phyloP scores from a whole-genome alignment of 1,140 invertebrate genomes.

The Mycetomoellerius zeteki region DNA sequence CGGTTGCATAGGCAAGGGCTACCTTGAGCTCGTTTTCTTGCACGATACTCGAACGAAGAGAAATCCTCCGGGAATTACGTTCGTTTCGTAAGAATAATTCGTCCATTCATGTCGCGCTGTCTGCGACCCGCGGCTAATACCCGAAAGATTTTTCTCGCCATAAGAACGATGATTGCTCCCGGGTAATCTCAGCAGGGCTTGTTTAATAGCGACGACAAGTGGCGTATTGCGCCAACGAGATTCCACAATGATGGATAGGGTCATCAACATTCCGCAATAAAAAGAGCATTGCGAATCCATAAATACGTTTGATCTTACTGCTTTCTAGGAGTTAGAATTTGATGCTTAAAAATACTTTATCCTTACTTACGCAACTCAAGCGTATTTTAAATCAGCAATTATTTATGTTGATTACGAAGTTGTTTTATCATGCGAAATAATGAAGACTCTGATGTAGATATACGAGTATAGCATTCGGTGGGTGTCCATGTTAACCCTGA shows the following conservation, averaged over 20 bases:
- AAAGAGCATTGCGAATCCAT: constrained; percentile 11
- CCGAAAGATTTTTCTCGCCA: constrained; percentile 15
- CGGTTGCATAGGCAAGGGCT: constrained; percentile 57
- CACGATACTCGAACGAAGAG: constrained; percentile 27
- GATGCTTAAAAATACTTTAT: not conserved
- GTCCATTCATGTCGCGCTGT: constrained; percentile 52
- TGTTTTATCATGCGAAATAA: not conserved
- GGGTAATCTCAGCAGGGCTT: not conserved
- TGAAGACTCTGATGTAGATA: not conserved
- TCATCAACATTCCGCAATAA: constrained; percentile 4
- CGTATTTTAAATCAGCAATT: not conserved
- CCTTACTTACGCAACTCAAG: not conserved
- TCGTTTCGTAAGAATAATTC: constrained; percentile 63
- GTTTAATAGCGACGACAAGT: constrained; percentile 23
- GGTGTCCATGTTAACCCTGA: constrained; percentile 47
- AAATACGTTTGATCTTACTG: constrained; percentile 8
- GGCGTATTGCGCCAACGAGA: constrained; percentile 39
- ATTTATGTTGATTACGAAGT: not conserved
- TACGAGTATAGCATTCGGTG: constrained; percentile 8
- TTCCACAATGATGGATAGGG: constrained; percentile 36
- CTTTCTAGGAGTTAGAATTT: not conserved
- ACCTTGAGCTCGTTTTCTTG: constrained; percentile 67
- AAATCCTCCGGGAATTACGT: constrained; percentile 60
- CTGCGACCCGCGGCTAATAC: not conserved
- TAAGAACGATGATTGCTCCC: not conserved